Evolutionary conservation across 2,888 invertebrate genomes (phyloP).

Genomic region (Noctua janthe): DNA sequence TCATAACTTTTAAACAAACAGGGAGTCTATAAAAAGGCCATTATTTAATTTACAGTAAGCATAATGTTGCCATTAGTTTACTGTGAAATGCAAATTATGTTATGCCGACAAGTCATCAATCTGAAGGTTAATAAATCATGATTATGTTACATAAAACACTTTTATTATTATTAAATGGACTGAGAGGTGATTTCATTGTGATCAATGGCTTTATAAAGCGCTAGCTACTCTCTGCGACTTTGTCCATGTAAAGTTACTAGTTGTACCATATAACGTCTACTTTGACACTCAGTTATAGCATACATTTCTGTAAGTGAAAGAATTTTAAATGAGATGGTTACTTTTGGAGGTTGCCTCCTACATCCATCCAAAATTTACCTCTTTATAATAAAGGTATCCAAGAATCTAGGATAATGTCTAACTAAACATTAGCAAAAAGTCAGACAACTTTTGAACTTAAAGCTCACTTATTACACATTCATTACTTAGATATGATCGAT

Average conservation of each 20-base stretch:
- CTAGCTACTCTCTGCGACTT: neutral
- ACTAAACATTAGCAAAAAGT: neutral
- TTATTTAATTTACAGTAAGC: constrained; percentile 39
- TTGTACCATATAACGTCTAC: neutral
- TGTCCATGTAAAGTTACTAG: neutral
- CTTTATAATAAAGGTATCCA: neutral
- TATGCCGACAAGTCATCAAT: constrained; percentile 2
- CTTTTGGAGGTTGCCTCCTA: neutral
- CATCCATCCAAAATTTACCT: neutral
- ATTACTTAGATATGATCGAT: neutral
- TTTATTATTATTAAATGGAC: neutral
- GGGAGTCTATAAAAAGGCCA: constrained; percentile 10
- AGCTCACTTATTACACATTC: neutral
- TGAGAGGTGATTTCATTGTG: neutral
- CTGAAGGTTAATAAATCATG: neutral
- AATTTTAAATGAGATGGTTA: neutral
- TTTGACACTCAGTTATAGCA: neutral
- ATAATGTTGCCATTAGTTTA: constrained; percentile 29
- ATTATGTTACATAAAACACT: constrained; percentile 3
- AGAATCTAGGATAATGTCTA: neutral
- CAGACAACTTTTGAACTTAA: neutral
- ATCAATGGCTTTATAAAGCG: neutral
- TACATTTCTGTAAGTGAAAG: neutral
- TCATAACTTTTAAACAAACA: constrained; percentile 31
- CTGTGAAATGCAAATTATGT: constrained; percentile 22